These are phyloP conservation scores for Cephus runcator DNA, from an alignment of 2,888 invertebrate genomes.

Conservation along the genomic window DNA sequence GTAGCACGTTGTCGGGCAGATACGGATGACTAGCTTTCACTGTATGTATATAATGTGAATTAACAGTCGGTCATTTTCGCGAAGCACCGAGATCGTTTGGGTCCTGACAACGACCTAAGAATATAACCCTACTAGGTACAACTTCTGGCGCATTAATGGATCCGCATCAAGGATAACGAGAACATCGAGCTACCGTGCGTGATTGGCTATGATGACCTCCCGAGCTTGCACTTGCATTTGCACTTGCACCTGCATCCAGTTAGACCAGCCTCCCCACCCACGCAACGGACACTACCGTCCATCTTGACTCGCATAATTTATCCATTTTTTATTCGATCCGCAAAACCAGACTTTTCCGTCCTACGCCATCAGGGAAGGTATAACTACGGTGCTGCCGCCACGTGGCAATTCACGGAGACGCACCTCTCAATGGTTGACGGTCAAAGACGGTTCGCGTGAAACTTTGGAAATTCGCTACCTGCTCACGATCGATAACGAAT, in stretches of 20 bases:
- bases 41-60: not conserved
- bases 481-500: not conserved
- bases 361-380: not conserved
- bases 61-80: not conserved
- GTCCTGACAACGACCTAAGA: not conserved
- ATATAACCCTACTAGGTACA: not conserved
- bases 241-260: not conserved
- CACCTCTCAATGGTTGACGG: not conserved
- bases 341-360: not conserved
- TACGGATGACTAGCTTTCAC: not conserved
- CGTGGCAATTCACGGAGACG: not conserved
- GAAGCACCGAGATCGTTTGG: not conserved
- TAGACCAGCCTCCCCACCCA: not conserved
- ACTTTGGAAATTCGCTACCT: not conserved
- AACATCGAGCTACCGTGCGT: slow-evolving; percentile 15
- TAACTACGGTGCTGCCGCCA: not conserved
- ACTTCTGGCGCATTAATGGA: slow-evolving; percentile 2
- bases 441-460: not conserved
- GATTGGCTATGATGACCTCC: slow-evolving; percentile 11
- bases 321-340: not conserved
- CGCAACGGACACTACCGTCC: not conserved
- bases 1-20: not conserved
- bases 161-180: slow-evolving; percentile 17
- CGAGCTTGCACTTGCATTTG: not conserved
- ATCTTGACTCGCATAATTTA: not conserved